These are phyloP conservation scores for Siniperca scherzeri DNA, from an alignment of 2,797 vertebrate species.

Conservation along the genomic window DNA sequence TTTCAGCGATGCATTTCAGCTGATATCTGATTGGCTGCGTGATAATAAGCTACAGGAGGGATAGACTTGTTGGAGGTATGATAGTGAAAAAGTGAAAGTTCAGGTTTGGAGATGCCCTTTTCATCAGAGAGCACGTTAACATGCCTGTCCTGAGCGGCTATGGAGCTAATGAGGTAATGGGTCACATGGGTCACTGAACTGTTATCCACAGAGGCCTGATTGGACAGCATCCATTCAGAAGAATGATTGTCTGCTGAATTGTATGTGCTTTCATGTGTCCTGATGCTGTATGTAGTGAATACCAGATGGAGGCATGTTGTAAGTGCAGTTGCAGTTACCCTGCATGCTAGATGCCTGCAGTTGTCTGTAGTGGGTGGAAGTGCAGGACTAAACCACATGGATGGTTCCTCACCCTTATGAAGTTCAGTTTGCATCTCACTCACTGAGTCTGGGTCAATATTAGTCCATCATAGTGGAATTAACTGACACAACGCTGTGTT, in stretches of 20 bases:
- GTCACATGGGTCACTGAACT: conserved; percentile 26
- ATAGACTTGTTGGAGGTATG: not conserved
- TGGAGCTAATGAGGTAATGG: conserved; percentile 33
- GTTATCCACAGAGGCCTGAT: conserved; percentile 6
- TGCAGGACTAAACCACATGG: not conserved
- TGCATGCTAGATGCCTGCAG: not conserved
- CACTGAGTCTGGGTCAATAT: not conserved
- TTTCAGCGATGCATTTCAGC: conserved; percentile 18
- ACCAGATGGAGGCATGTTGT: conserved; percentile 11
- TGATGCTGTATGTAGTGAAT: conserved; percentile 31
- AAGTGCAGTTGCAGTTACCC: not conserved
- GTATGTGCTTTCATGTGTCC: conserved; percentile 14
- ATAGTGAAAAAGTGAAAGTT: conserved; percentile 1
- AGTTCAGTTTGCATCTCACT: conserved; percentile 4
- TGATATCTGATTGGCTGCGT: conserved; percentile 16
- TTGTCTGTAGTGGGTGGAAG: not conserved
- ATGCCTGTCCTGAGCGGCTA: not conserved
- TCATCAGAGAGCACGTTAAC: conserved; percentile 15
- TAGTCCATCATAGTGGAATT: not conserved
- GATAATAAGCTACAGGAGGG: not conserved
- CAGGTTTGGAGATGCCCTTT: not conserved
- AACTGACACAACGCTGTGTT: not conserved
- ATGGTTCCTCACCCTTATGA: not conserved
- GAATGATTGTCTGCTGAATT: conserved; percentile 35
- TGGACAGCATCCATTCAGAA: conserved; percentile 29